Evolutionary conservation across 1,140 invertebrate genomes (phyloP), one percentile per base, ranked within the genome.

Genomic region (Monochamus saltuarius): DNA sequence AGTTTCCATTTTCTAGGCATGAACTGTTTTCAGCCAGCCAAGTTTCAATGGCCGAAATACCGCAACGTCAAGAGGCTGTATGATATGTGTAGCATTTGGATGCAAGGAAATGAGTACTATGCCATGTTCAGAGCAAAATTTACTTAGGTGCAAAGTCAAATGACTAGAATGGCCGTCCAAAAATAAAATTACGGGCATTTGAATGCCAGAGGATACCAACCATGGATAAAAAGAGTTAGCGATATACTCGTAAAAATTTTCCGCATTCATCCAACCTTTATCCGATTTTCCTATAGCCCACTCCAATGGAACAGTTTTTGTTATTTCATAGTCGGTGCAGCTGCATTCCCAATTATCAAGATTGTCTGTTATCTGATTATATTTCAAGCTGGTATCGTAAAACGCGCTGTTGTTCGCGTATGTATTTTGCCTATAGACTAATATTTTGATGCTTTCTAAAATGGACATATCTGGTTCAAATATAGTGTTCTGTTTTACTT

Each of bases 181-280:
- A 71, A 76, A 78, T 6, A 78, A 55, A 42, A 73, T 64, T 13
- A 78, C 65, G 19, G 75, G 73, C 19, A 39, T 40, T 62, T 50
- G 38, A 22, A 78, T 71, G 46, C 67, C 64, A 16, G 74, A 62
- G 65, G 73, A 11, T 54, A 37, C 65, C 37, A 78, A 37, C 70
- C 73, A 78, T 39, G 70, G 76, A 35, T 73, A 11, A 68, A 78
- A 78, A 7, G 72, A 66, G 59, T 78, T 73, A 9, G 66, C 62
- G 17, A 77, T 61, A 56, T 75, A 79, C 66, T 79, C 70, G 61
- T 71, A 79, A 60, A 78, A 79, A 9, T 62, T 53, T 68, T 70
- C 69, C 17, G 22, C 68, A 42, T 47, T 77, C 73, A 77, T 79
- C 77, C 77, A 80, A 7, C 78, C 74, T 19, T 56, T 73, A 17